Evolutionary conservation across 2,888 invertebrate species (phyloP).

Genomic region (Synanthedon andrenaeformis): DNA sequence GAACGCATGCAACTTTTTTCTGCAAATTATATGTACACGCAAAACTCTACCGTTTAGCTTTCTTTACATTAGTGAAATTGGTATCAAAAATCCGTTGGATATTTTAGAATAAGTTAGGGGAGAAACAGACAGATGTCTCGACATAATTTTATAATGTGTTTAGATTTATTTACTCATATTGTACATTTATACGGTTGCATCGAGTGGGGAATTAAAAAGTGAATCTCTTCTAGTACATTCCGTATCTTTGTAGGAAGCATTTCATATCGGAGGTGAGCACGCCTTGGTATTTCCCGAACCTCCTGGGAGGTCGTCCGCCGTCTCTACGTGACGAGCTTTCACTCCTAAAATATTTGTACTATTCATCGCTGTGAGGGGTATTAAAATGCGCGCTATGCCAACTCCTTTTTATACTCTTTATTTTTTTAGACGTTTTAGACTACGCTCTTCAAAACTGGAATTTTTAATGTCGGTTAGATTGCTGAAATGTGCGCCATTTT

Average conservation of each 20-base stretch:
- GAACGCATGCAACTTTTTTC: too few relatives aligned
- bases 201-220: too few relatives aligned
- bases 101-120: too few relatives aligned
- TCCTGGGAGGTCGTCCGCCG: conserved; percentile 26
- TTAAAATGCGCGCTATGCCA: conserved; percentile 45
- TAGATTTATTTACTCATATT: too few relatives aligned
- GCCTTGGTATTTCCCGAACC: conserved; percentile 54
- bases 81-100: too few relatives aligned
- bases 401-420: conserved; percentile 16
- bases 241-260: conserved; percentile 22
- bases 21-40: too few relatives aligned
- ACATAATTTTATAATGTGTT: too few relatives aligned
- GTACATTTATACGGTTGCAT: too few relatives aligned
- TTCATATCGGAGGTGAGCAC: conserved; percentile 52
- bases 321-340: conserved; percentile 57
- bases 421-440: conserved; percentile 12
- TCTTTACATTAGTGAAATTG: too few relatives aligned
- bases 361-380: conserved; percentile 49
- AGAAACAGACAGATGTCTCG: too few relatives aligned
- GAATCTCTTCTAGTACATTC: conserved; percentile 9
- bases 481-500: not conserved
- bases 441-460: not conserved
- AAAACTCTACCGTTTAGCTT: too few relatives aligned
- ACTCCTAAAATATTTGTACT: conserved; percentile 57
- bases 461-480: not conserved